Conservation (phyloP, 2,888 invertebrate species). For the Eilema sororculum region DNA sequence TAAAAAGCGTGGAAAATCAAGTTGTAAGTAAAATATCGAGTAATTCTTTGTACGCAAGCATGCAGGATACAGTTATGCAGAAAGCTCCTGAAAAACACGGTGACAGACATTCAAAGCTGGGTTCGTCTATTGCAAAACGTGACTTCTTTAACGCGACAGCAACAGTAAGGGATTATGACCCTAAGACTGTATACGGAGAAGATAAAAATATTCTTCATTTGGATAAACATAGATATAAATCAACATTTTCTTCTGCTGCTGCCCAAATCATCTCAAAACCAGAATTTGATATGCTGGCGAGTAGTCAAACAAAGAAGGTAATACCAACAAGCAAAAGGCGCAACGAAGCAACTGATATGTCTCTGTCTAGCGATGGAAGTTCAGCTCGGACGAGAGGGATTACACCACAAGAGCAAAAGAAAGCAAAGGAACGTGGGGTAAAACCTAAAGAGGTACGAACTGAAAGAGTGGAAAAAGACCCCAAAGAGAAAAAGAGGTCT, state of each 20-base stretch:
- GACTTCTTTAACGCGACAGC: conserved; percentile 58
- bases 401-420: conserved; percentile 38
- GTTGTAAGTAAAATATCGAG: conserved; percentile 87
- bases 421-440: conserved; percentile 49
- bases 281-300: conserved; percentile 51
- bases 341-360: conserved; percentile 82
- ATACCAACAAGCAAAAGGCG: conserved; percentile 43
- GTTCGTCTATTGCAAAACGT: conserved; percentile 61
- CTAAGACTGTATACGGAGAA: conserved; percentile 87
- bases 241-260: conserved; percentile 69
- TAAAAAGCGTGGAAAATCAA: conserved; percentile 79
- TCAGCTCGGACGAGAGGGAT: conserved; percentile 53
- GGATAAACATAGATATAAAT: conserved; percentile 86
- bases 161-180: conserved; percentile 71
- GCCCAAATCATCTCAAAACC: conserved; percentile 85
- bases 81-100: conserved; percentile 73
- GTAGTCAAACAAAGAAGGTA: conserved; percentile 22
- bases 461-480: conserved; percentile 55
- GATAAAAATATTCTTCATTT: conserved; percentile 90
- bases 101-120: conserved; percentile 56
- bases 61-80: conserved; percentile 86
- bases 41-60: conserved; percentile 89
- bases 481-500: conserved; percentile 67
- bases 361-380: conserved; percentile 73
- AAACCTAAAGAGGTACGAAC: conserved; percentile 55